These are phyloP conservation scores for Nicator chloris DNA, from an alignment of 2,113 vertebrate species.

Conservation along the genomic window DNA sequence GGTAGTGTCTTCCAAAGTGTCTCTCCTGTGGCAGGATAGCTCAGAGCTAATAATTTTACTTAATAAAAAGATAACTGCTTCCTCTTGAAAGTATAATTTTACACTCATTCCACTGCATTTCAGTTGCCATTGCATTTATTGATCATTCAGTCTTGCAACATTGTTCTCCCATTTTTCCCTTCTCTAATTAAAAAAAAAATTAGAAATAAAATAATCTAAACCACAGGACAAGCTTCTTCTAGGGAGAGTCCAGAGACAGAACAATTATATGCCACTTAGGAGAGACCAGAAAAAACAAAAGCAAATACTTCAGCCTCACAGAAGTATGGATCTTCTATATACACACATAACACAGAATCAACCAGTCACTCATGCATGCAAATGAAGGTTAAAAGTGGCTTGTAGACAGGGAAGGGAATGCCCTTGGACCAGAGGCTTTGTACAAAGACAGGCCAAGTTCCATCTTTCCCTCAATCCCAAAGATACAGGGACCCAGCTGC, in stretches of 20 bases:
- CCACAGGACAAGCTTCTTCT: background rate
- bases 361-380: background rate
- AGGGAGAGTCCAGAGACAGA: background rate
- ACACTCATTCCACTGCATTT: background rate
- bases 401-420: background rate
- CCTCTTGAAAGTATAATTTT: background rate
- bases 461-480: background rate
- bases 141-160: background rate
- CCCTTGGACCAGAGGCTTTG: background rate
- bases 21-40: background rate
- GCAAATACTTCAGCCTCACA: background rate
- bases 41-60: background rate
- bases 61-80: background rate
- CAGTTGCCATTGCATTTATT: background rate
- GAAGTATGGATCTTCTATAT: background rate
- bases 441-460: background rate
- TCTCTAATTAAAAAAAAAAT: background rate
- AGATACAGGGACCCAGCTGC: background rate
- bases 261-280: background rate
- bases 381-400: background rate
- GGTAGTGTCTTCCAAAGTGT: accelerated
- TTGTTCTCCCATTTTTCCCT: background rate
- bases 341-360: background rate
- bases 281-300: background rate
- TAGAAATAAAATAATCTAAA: background rate